Evolutionary conservation across 2,113 vertebrate species (phyloP).

Genomic region (Pithys albifrons): DNA sequence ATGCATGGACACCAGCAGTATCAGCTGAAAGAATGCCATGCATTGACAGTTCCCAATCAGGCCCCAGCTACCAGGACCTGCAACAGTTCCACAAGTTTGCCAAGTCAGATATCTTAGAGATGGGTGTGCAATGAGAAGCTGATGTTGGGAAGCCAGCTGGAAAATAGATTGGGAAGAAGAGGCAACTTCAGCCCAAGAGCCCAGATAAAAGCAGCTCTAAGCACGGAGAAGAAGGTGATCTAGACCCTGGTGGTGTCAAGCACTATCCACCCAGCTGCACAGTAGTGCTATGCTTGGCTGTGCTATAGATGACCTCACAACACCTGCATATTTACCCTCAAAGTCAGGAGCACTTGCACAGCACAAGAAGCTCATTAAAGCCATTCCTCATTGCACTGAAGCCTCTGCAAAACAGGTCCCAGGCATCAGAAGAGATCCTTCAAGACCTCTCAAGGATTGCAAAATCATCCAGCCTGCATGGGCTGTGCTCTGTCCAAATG

Average conservation of each 20-base stretch:
- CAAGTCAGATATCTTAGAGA: not conserved
- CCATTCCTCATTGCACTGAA: not conserved
- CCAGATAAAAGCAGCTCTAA: not conserved
- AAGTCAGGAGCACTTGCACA: not conserved
- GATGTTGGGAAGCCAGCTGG: slow-evolving; percentile 1
- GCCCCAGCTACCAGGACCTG: not conserved
- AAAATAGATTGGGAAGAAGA: not conserved
- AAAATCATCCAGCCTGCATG: not conserved
- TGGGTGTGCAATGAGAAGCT: not conserved
- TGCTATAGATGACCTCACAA: not conserved
- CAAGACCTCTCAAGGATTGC: not conserved
- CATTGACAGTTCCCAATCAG: not conserved
- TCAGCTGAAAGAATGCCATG: not conserved
- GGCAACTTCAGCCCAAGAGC: not conserved
- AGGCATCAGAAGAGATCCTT: not conserved
- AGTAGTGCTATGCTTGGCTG: not conserved
- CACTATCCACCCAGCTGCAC: not conserved
- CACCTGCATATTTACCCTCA: not conserved
- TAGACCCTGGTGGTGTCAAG: not conserved
- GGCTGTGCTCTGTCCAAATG: not conserved
- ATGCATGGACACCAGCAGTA: fast-evolving
- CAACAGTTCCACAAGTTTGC: not conserved
- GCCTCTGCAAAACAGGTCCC: not conserved
- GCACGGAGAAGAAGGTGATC: not conserved
- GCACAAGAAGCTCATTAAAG: not conserved